These are phyloP conservation scores for Gallinago undulata DNA, from an alignment of 2,113 vertebrate species.

Conservation along the genomic window DNA sequence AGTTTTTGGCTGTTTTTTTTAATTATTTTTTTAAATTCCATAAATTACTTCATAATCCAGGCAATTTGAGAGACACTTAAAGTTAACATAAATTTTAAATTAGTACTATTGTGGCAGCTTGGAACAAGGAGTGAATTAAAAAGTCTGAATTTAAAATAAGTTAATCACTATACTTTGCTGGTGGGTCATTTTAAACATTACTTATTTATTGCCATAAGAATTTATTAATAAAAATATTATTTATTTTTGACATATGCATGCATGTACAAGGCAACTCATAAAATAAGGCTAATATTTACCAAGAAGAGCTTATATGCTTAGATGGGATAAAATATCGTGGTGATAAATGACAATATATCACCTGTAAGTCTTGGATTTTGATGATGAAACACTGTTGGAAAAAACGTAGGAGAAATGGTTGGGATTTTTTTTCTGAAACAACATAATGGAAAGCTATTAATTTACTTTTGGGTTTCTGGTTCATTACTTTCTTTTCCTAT, in stretches of 20 bases:
- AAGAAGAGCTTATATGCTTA: neutral
- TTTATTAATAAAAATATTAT: constrained; percentile 46
- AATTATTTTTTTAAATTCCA: neutral
- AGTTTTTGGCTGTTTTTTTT: neutral
- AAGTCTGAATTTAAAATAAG: constrained; percentile 22
- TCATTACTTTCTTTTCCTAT: neutral
- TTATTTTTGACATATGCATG: constrained; percentile 22
- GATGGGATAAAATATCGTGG: neutral
- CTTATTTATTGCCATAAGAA: constrained; percentile 40
- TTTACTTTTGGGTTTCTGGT: neutral
- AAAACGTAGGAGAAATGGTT: neutral
- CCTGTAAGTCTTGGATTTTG: neutral
- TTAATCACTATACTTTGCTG: neutral
- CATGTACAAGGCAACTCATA: neutral
- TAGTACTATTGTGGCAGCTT: neutral
- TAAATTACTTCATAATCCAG: neutral
- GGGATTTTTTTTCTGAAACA: neutral
- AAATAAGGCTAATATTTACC: constrained; percentile 15
- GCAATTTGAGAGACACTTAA: neutral
- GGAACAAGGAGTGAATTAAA: neutral
- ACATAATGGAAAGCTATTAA: neutral
- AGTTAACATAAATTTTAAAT: neutral
- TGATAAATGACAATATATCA: neutral
- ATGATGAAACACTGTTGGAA: neutral
- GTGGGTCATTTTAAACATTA: constrained; percentile 13